A percentile compares a stretch with the other conserved stretches of the same genome.
Conservation (phyloP, 2,797 vertebrate species). For the Pseudochromis fuscus region DNA sequence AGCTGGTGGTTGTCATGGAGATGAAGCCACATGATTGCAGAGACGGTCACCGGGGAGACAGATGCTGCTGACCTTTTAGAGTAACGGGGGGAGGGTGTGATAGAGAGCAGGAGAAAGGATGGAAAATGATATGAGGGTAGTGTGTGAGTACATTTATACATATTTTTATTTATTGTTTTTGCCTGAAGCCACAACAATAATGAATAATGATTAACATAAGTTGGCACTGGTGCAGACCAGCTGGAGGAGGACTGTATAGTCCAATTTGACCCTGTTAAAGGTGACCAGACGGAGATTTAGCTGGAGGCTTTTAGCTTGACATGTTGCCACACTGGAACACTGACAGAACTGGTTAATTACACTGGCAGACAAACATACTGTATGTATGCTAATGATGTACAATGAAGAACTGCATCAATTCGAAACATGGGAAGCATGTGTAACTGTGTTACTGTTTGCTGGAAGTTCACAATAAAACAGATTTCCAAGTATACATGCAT, state of each 20-base stretch:
- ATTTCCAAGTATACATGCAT: too few species aligned
- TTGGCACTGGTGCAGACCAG: too few species aligned
- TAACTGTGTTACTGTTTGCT: not conserved
- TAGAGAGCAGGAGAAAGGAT: slow-evolving; percentile 8
- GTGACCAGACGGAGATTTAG: not conserved
- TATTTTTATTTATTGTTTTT: rapidly evolving
- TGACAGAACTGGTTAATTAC: slow-evolving; percentile 8
- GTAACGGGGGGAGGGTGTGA: slow-evolving; percentile 43
- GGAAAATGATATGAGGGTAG: slow-evolving; percentile 9
- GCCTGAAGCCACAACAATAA: not conserved
- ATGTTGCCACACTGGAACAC: not conserved
- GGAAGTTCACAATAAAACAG: too few species aligned
- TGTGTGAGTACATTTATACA: too few species aligned
- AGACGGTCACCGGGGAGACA: slow-evolving; percentile 66
- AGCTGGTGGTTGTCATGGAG: slow-evolving; percentile 59
- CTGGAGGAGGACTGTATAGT: too few species aligned
- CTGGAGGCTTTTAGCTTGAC: too few species aligned
- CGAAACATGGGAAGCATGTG: not conserved
- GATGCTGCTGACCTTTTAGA: slow-evolving; percentile 68
- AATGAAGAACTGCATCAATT: not conserved
- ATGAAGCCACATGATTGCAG: slow-evolving; percentile 57
- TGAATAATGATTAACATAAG: not conserved
- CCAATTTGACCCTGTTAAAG: too few species aligned
- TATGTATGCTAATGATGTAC: not conserved
- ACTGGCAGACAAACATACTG: not conserved